Conservation (phyloP, 2,797 vertebrate genomes). For the Labeo calbasu region DNA sequence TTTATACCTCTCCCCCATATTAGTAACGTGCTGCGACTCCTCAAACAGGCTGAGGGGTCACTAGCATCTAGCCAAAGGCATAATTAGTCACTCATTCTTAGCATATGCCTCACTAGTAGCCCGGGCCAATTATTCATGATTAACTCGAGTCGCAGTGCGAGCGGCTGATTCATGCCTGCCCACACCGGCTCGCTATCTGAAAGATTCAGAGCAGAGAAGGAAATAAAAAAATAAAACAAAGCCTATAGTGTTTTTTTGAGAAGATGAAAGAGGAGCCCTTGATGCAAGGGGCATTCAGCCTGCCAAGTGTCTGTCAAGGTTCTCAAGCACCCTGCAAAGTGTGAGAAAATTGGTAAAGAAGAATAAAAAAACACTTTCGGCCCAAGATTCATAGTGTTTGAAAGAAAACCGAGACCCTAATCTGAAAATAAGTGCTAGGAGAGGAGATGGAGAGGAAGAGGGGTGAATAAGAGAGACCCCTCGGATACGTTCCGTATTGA, state of each 20-base stretch:
- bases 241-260: conserved; percentile 31
- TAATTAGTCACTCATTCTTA: conserved; percentile 64
- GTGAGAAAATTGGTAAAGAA: conserved; percentile 50
- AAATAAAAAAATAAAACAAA: conserved; percentile 38
- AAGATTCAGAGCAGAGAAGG: conserved; percentile 37
- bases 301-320: conserved; percentile 56
- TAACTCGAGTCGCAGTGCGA: conserved; percentile 47
- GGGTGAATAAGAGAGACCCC: conserved; percentile 30
- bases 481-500: conserved; percentile 45
- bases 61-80: conserved; percentile 51
- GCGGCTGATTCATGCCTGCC: conserved; percentile 46
- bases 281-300: conserved; percentile 50
- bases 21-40: conserved; percentile 63
- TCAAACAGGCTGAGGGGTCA: conserved; percentile 57
- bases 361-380: conserved; percentile 47
- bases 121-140: conserved; percentile 59
- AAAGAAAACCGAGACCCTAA: conserved; percentile 44
- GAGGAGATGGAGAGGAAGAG: conserved; percentile 9
- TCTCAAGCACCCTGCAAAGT: conserved; percentile 45
- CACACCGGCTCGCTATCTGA: conserved; percentile 3
- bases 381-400: conserved; percentile 37
- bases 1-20: conserved; percentile 63
- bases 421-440: conserved; percentile 38
- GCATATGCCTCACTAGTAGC: conserved; percentile 57
- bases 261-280: conserved; percentile 53